Percentiles rank a stretch among this genome's conserved stretches.
Conservation (phyloP, 1,140 invertebrate species). For the Pinna nobilis region DNA sequence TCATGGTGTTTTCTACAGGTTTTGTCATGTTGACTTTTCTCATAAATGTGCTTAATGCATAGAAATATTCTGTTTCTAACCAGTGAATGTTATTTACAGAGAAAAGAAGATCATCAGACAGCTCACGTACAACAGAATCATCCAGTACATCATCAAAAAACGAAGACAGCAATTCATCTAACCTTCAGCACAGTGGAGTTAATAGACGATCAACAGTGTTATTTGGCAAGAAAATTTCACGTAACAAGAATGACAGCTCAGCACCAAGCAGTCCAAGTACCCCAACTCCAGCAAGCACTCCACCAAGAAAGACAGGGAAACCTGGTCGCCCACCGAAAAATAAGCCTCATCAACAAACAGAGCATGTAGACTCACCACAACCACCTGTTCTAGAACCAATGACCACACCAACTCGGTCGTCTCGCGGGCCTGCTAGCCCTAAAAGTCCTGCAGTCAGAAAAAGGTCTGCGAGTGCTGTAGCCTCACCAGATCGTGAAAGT, state of each 20-base stretch:
- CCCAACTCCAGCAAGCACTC: constrained; percentile 42
- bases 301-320: constrained; percentile 41
- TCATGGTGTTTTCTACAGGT: too few species aligned
- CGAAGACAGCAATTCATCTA: constrained; percentile 43
- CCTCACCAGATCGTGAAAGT: constrained; percentile 42
- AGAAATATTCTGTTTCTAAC: too few species aligned
- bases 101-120: constrained; percentile 46
- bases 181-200: constrained; percentile 78
- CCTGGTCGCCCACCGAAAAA: constrained; percentile 56
- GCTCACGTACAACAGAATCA: constrained; percentile 45
- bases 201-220: constrained; percentile 89
- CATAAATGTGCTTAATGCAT: too few species aligned
- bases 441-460: constrained; percentile 56
- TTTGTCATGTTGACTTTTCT: too few species aligned
- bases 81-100: too few species aligned
- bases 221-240: constrained; percentile 84
- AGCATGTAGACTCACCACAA: constrained; percentile 51
- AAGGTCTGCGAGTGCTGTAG: constrained; percentile 61
- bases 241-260: constrained; percentile 36
- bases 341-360: constrained; percentile 33
- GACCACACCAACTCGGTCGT: constrained; percentile 36
- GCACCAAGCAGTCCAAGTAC: constrained; percentile 37
- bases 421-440: constrained; percentile 48
- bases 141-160: constrained; percentile 41
- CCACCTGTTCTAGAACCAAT: constrained; percentile 54